A percentile compares a stretch with the other conserved stretches of the same genome.
These are phyloP conservation scores for Eunapius fragilis DNA, from an alignment of 37 sponge, comb jelly and placozoan genomes.

Conservation along the genomic window DNA sequence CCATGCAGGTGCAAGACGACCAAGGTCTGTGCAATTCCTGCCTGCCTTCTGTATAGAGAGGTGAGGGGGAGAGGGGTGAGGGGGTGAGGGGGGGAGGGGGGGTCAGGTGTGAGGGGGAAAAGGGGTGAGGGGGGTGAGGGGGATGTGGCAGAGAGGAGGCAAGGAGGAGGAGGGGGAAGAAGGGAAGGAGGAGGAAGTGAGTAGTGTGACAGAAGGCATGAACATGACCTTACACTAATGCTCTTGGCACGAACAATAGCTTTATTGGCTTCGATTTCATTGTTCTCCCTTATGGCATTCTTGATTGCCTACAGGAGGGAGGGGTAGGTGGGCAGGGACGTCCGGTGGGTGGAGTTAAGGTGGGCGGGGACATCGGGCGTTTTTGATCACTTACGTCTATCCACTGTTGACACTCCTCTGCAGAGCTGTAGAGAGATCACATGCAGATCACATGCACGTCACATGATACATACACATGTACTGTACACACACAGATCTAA, in stretches of 20 bases:
- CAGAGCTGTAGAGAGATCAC: background rate
- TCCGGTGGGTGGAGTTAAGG: background rate
- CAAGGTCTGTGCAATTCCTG: conserved; percentile 18
- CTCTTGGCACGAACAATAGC: background rate
- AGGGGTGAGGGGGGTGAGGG: background rate
- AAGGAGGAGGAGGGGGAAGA: background rate
- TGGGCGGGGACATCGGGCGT: background rate
- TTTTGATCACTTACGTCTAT: conserved; percentile 10
- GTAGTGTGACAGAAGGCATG: background rate
- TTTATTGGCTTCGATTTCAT: conserved; percentile 6
- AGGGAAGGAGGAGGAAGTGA: background rate
- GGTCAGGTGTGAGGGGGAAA: background rate
- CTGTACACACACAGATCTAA: too few species aligned
- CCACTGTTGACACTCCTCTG: conserved; percentile 58
- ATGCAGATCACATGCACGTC: background rate
- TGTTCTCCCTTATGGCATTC: conserved; percentile 46
- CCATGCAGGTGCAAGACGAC: conserved; percentile 82
- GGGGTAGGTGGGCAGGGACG: background rate
- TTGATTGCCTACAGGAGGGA: conserved; percentile 33
- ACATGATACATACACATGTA: too few species aligned
- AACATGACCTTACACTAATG: background rate
- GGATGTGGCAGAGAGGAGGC: background rate
- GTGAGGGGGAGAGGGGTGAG: background rate
- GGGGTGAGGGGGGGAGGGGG: background rate
- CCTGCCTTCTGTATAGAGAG: background rate